Conservation (phyloP, 2,797 vertebrate genomes). For the Tokudaia tokunoshimensis region DNA sequence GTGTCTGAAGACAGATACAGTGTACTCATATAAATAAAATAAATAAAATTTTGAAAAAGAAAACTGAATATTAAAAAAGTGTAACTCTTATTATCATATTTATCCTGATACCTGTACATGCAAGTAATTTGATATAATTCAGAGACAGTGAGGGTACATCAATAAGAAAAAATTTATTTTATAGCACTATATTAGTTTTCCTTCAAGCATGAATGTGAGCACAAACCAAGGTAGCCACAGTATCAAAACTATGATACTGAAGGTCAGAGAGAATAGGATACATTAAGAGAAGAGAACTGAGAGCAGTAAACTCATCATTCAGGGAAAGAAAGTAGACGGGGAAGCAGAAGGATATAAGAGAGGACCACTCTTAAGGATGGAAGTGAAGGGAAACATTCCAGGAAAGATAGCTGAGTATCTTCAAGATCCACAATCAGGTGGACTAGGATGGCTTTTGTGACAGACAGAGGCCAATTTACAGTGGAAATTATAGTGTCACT, state of each 20-base stretch:
- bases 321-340: not conserved
- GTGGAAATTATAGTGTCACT: not conserved
- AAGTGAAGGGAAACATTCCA: not conserved
- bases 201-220: not conserved
- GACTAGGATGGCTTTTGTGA: not conserved
- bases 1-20: not conserved
- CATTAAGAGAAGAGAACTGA: not conserved
- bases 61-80: not conserved
- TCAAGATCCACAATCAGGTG: not conserved
- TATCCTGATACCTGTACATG: not conserved
- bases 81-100: not conserved
- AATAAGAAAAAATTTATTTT: not conserved
- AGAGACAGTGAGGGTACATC: not conserved
- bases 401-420: conserved; percentile 19
- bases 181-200: conserved; percentile 50
- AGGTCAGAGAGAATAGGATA: not conserved
- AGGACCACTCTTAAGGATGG: not conserved
- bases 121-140: not conserved
- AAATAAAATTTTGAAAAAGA: no score
- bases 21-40: no score
- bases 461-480: not conserved
- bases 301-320: not conserved
- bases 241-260: conserved; percentile 43
- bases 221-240: not conserved
- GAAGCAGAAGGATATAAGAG: not conserved